Conservation (phyloP, 2,888 invertebrate species). For the Metellina segmentata region DNA sequence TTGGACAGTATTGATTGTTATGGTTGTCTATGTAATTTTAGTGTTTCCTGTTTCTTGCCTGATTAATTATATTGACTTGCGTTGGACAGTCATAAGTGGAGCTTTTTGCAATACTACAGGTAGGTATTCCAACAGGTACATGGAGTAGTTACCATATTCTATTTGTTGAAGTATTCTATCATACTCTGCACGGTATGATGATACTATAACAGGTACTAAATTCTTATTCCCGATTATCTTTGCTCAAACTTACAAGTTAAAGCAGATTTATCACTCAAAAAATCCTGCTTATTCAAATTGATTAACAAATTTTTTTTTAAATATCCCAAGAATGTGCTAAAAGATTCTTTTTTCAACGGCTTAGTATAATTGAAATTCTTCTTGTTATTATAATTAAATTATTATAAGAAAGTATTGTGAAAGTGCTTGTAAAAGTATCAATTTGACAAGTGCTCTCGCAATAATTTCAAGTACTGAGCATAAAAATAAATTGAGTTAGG, state of each 20-base stretch:
- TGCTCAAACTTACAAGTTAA: neutral
- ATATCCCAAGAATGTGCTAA: too few relatives aligned
- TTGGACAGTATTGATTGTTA: constrained; percentile 98
- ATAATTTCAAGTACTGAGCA: too few relatives aligned
- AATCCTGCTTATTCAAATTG: neutral
- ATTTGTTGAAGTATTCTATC: neutral
- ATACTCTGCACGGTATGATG: neutral
- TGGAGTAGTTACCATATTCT: neutral
- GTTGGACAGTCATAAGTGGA: constrained; percentile 80
- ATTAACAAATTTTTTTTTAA: too few relatives aligned
- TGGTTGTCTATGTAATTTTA: constrained; percentile 97
- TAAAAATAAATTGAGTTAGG: too few relatives aligned
- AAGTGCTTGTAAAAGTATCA: too few relatives aligned
- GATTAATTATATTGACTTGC: constrained; percentile 90
- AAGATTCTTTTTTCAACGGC: neutral
- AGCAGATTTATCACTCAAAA: too few relatives aligned
- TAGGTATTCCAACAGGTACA: neutral
- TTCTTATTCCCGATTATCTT: neutral
- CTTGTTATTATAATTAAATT: too few relatives aligned
- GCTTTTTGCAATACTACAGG: constrained; percentile 82
- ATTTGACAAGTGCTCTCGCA: too few relatives aligned
- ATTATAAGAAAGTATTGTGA: too few relatives aligned
- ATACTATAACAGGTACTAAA: neutral
- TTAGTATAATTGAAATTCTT: neutral
- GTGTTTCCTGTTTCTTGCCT: constrained; percentile 98